Evolutionary conservation across 2,797 vertebrate species (phyloP).

Genomic region (Yasuhikotakia modesta): DNA sequence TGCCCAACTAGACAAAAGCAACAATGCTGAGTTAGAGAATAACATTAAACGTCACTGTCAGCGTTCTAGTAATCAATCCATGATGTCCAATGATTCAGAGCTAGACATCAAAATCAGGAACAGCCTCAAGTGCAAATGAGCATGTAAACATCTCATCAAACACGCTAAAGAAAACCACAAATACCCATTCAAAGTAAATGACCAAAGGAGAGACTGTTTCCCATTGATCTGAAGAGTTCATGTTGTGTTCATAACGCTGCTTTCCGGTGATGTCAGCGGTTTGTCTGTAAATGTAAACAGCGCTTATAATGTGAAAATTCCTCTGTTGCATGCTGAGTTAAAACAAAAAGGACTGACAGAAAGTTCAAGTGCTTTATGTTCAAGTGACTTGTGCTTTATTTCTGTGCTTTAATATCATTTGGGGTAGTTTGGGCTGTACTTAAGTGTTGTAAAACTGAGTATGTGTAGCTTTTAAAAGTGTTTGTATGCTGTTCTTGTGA

Average conservation of each 20-base stretch:
- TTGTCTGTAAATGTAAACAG: conserved; percentile 45
- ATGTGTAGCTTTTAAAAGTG: background rate
- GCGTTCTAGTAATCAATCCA: conserved; percentile 50
- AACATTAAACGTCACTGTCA: conserved; percentile 50
- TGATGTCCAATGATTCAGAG: conserved; percentile 52
- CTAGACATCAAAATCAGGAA: conserved; percentile 51
- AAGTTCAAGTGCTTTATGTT: background rate
- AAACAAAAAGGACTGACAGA: background rate
- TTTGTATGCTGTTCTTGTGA: background rate
- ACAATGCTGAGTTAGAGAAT: conserved; percentile 30
- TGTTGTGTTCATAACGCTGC: conserved; percentile 23
- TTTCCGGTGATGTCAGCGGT: conserved; percentile 39
- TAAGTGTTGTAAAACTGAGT: background rate
- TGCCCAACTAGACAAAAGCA: conserved; percentile 33
- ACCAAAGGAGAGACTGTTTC: conserved; percentile 50
- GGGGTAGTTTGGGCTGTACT: background rate
- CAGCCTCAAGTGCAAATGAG: conserved; percentile 48
- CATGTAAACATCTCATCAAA: conserved; percentile 46
- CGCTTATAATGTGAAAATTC: conserved; percentile 20
- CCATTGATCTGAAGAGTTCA: conserved; percentile 46
- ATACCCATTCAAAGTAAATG: conserved; percentile 51
- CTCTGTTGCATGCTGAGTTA: conserved; percentile 20
- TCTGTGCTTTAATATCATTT: background rate
- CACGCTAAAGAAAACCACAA: conserved; percentile 46
- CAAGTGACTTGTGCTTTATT: background rate